Percentiles rank a stretch among this genome's conserved stretches.
phyloP scores from a whole-genome alignment of 1,140 invertebrate species.

The Acyrthosiphon pisum region DNA sequence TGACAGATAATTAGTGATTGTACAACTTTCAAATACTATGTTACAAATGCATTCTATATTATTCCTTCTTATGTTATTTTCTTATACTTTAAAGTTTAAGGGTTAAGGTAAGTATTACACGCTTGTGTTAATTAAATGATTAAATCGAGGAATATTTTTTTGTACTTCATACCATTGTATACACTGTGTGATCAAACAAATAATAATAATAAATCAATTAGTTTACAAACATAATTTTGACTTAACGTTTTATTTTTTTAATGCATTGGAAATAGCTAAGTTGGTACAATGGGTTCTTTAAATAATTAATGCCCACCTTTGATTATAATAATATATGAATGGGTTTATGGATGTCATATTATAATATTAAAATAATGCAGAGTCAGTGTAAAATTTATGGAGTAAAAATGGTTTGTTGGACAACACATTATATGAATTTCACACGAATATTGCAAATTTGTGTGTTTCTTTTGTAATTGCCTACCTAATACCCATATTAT shows the following conservation, averaged over 20 bases:
- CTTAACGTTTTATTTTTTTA: background rate
- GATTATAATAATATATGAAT: background rate
- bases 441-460: background rate
- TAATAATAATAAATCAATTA: background rate
- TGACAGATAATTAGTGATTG: background rate
- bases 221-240: background rate
- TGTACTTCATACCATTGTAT: background rate
- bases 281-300: background rate
- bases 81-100: too few relatives aligned
- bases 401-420: background rate
- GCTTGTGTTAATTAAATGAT: background rate
- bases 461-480: background rate
- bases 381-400: background rate
- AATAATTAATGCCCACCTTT: background rate
- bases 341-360: background rate
- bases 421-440: background rate
- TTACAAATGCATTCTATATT: background rate
- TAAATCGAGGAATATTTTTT: background rate
- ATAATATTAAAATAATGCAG: background rate
- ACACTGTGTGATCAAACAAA: background rate
- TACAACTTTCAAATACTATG: background rate
- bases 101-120: background rate
- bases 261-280: background rate
- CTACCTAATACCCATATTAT: background rate
- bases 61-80: background rate